Evolutionary conservation across 2,113 vertebrate species (phyloP), one percentile per base, ranked within the genome.

Genomic region (Neoarius graeffei): DNA sequence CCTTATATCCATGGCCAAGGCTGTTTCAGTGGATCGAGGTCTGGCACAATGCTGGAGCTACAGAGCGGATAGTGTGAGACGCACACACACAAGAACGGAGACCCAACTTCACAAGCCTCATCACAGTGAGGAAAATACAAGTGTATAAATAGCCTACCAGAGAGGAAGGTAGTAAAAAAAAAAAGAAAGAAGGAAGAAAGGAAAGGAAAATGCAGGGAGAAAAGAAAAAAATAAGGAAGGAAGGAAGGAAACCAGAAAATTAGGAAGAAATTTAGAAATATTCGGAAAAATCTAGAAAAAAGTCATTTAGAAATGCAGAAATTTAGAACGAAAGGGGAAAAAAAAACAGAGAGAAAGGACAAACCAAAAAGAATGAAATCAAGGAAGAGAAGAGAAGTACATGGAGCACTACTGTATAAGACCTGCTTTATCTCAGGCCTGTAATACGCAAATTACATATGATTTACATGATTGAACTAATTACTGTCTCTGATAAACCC

Each of bases 21-120:
- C 92, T 91, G 89, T 93, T 93, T 91, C 83, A 83, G 91, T 90
- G 91, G 92, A 91, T 89, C 91, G 91, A 93, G 93, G 91, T 91
- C 91, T 93, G 85, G 92, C 92, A 93, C 30, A 42, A 64, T 42
- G 14, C 25, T 86, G 42, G 50, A 79, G 64, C 77, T 59, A 80
- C 66, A 80, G 76, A 27, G 3, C 15, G 67, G 76, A 56, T 35
- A 35, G 73, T 62, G 27, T 62, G 57, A 50, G 25, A 82, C 25
- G 27, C 76, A 77, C 76, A 77, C 42, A 64, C 17, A 86, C 25
- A 80, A 10, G 27, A 19, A 86, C 35, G 27, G 64, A 27, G 56
- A 86, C 42, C 17, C 71, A 94, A 92, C 91, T 90, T 89, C 92
- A 93, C 92, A 94, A 94, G 90, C 91, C 89, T 27, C 23, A 56